Evolutionary conservation across 2,888 invertebrate genomes (phyloP), one percentile per base, ranked within the genome.

Genomic region (Caenorhabditis imperialis): DNA sequence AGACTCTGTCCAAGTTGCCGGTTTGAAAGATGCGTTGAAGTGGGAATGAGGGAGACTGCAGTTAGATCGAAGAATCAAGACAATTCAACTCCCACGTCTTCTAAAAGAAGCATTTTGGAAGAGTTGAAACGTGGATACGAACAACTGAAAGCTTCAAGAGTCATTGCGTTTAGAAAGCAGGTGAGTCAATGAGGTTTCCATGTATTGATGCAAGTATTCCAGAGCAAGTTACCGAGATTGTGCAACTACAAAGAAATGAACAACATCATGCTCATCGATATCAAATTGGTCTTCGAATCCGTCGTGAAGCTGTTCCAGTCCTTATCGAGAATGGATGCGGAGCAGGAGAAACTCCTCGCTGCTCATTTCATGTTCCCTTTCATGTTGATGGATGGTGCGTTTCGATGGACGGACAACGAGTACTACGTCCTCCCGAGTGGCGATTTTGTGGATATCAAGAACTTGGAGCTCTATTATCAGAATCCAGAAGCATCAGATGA

Each of bases 161-260:
- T n/a, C 12, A 27, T 14, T 1, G 54, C 40, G 8, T 45, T 42
- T 20, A 22, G 18, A 23, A n/a, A n/a, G n/a, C n/a, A n/a, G 37
- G 53, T 62, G 10, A 38, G 42, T n/a, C n/a, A n/a, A n/a, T 12
- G 10, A 14, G 8, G 23, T 3, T 54, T 40, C 37, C 22, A 40
- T 8, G 10, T 25, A n/a, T 16, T 14, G 2, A 20, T 22, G 5
- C 1, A 10, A 8, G n/a, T 23, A 23, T 30, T 48, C 40, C 45
- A 10, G 27, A 63, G 25, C 20, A 45, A 45, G 16, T 20, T 40
- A 10, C 63, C 63, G 1, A 20, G 40, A 33, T 22, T 37, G 10
- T n/a, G 47, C 8, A 63, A 63, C 16, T 54, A 48, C 38, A 22
- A 47, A n/a, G 30, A 55, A 6, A 44, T 63, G 45, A 63, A 69